Percentiles rank a stretch among this genome's conserved stretches.
Evolutionary conservation across 2,797 vertebrate genomes (phyloP).

Genomic region (Erithacus rubecula): DNA sequence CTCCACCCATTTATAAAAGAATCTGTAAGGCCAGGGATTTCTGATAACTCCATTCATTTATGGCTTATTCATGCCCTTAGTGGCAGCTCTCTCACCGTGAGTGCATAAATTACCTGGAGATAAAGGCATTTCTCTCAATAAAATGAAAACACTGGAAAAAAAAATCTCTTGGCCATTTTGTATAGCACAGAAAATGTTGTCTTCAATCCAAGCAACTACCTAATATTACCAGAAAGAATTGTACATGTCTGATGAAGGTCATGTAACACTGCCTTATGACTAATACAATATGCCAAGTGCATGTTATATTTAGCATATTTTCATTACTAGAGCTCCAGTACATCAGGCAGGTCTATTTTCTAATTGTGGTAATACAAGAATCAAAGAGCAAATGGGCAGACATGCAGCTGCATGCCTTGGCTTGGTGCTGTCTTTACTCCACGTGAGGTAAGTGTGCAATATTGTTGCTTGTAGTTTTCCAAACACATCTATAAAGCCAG

Average conservation of each 20-base stretch:
- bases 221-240: background rate
- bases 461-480: background rate
- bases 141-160: background rate
- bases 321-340: background rate
- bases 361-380: background rate
- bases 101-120: background rate
- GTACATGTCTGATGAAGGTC: background rate
- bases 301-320: background rate
- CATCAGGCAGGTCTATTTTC: background rate
- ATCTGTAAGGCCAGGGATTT: background rate
- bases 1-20: background rate
- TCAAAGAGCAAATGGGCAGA: background rate
- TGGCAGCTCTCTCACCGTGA: background rate
- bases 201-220: background rate
- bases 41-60: conserved; percentile 4
- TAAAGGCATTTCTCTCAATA: background rate
- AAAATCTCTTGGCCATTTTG: background rate
- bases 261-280: background rate
- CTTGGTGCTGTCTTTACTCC: background rate
- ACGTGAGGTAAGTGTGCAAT: background rate
- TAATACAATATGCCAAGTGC: background rate
- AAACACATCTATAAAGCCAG: background rate
- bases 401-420: background rate
- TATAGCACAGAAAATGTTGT: background rate
- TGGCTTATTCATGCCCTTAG: background rate